These are phyloP conservation scores for Cygnus atratus DNA, from an alignment of 2,113 vertebrate genomes.

Conservation along the genomic window DNA sequence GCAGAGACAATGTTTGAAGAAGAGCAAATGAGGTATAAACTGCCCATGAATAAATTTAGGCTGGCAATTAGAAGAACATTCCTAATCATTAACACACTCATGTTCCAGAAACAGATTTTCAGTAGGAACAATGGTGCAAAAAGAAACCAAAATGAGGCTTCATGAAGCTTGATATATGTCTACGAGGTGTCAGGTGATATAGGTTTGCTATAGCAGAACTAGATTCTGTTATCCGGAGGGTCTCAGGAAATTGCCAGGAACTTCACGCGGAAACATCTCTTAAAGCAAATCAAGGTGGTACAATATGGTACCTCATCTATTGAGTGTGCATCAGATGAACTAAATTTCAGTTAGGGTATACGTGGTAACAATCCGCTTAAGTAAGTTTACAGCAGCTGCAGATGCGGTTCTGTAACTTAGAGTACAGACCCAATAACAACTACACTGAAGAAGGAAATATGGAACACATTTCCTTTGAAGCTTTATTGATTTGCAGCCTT, in stretches of 20 bases:
- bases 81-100: not conserved
- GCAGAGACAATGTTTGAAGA: not conserved
- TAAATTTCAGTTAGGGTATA: not conserved
- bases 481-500: not conserved
- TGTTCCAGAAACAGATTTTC: not conserved
- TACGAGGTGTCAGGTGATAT: not conserved
- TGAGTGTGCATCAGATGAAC: not conserved
- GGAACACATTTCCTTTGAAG: not conserved
- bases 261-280: not conserved
- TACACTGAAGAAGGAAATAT: not conserved
- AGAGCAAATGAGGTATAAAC: not conserved
- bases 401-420: not conserved
- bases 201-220: not conserved
- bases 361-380: not conserved
- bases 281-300: not conserved
- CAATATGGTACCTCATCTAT: accelerated
- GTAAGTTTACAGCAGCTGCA: not conserved
- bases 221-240: not conserved
- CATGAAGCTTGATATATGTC: not conserved
- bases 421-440: not conserved
- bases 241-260: not conserved
- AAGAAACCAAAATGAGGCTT: not conserved
- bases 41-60: constrained; percentile 41
- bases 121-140: not conserved
- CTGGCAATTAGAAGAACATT: not conserved